Percentiles rank a stretch among this genome's conserved stretches.
Evolutionary conservation across 2,113 vertebrate genomes (phyloP).

Genomic region (Dasyornis broadbenti): DNA sequence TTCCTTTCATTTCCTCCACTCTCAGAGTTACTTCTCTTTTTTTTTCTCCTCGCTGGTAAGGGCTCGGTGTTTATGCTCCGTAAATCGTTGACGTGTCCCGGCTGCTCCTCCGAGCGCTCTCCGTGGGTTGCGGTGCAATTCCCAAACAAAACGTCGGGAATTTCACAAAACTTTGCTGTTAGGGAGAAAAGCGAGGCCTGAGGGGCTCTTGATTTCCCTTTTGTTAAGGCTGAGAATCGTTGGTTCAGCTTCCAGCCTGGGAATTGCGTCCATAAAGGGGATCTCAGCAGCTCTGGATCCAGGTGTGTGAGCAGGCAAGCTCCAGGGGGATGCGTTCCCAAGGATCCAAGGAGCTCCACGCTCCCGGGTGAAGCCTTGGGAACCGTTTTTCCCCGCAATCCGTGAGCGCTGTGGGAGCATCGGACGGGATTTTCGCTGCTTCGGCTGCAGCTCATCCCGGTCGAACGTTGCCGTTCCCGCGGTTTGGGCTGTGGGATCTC

Average conservation of each 20-base stretch:
- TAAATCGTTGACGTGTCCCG: neutral
- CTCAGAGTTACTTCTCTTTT: neutral
- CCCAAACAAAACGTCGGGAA: neutral
- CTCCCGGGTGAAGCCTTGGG: neutral
- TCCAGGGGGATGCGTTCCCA: neutral
- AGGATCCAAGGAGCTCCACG: neutral
- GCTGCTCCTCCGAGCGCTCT: neutral
- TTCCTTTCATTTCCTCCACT: neutral
- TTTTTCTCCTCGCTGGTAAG: neutral
- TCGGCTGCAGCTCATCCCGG: neutral
- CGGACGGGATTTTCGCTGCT: accelerated
- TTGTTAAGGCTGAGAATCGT: neutral
- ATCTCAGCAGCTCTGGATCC: neutral
- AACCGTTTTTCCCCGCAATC: neutral
- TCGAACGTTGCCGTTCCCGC: accelerated
- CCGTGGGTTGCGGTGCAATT: neutral
- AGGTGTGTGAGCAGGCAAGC: neutral
- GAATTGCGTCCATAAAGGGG: accelerated
- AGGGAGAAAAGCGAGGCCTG: too few species aligned
- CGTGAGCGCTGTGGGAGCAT: accelerated
- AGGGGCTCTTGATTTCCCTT: neutral
- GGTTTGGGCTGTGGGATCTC: accelerated
- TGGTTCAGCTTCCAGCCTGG: neutral
- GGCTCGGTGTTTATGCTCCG: neutral
- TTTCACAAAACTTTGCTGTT: accelerated